Evolutionary conservation across 1,140 invertebrate species (phyloP).

Genomic region (Bombus superbus): DNA sequence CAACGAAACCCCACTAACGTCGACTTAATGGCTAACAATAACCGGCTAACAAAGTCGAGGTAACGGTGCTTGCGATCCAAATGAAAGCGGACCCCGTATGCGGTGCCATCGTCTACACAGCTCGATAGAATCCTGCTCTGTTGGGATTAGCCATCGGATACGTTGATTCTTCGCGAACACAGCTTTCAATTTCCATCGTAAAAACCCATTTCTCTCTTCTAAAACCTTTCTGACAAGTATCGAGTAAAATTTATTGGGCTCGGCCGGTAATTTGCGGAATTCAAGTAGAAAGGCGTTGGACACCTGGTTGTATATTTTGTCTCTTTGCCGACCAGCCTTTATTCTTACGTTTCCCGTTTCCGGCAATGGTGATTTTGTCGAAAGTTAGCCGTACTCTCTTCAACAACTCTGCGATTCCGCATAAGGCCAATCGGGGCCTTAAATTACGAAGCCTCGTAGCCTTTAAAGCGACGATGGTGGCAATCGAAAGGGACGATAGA

Average conservation of each 20-base stretch:
- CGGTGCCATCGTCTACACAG: fast-evolving
- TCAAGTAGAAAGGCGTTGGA: fast-evolving
- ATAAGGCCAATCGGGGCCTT: fast-evolving
- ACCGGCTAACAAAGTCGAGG: not conserved
- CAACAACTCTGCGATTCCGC: fast-evolving
- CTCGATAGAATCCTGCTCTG: too few relatives aligned
- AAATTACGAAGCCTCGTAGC: fast-evolving
- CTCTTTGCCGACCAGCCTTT: not conserved
- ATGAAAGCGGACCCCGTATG: not conserved
- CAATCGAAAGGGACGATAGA: too few relatives aligned
- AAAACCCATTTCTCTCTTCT: not conserved
- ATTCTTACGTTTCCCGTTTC: not conserved
- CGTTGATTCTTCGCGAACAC: not conserved
- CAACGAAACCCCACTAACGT: not conserved
- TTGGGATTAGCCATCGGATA: not conserved
- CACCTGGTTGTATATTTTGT: not conserved
- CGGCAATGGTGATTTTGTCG: fast-evolving
- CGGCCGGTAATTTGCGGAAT: not conserved
- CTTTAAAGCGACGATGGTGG: fast-evolving
- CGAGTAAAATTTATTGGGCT: not conserved
- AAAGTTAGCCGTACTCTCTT: not conserved
- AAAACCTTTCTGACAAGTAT: fast-evolving
- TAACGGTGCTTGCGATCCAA: not conserved
- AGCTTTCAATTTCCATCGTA: not conserved
- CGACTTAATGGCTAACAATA: too few relatives aligned